Evolutionary conservation across 2,113 vertebrate species (phyloP).

Genomic region (Caretta caretta): DNA sequence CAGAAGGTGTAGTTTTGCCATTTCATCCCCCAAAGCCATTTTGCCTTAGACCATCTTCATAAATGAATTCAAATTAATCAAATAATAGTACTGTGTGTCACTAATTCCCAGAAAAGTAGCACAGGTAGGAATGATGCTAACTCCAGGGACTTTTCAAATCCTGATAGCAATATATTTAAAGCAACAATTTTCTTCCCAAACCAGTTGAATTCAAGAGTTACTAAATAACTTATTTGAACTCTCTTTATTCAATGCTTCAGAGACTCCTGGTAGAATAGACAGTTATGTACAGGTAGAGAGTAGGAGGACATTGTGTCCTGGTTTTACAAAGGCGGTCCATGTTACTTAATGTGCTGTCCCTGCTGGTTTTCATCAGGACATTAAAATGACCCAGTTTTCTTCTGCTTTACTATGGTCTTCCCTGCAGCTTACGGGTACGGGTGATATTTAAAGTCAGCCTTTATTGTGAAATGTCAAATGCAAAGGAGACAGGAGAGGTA

Average conservation of each 20-base stretch:
- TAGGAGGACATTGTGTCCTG: constrained; percentile 12
- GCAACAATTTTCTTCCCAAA: background rate
- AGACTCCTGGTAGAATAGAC: constrained; percentile 1
- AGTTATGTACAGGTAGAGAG: background rate
- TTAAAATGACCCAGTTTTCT: constrained; percentile 52
- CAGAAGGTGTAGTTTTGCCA: background rate
- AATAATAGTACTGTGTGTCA: background rate
- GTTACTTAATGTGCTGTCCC: constrained; percentile 11
- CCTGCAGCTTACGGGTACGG: background rate
- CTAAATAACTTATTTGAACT: background rate
- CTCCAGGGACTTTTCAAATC: background rate
- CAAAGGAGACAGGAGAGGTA: background rate
- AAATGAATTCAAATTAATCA: background rate
- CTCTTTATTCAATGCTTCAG: background rate
- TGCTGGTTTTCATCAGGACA: constrained; percentile 54
- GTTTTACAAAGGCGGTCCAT: constrained; percentile 20
- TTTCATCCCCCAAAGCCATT: background rate
- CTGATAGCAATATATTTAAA: background rate
- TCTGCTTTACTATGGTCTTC: background rate
- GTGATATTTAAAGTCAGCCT: constrained; percentile 24
- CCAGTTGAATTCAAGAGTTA: background rate
- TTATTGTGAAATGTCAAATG: constrained; percentile 6
- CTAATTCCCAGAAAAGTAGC: background rate
- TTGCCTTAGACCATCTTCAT: background rate
- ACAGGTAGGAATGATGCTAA: accelerated